These are phyloP conservation scores for Dryococelus australis DNA, from an alignment of 2,888 invertebrate species.

Conservation along the genomic window DNA sequence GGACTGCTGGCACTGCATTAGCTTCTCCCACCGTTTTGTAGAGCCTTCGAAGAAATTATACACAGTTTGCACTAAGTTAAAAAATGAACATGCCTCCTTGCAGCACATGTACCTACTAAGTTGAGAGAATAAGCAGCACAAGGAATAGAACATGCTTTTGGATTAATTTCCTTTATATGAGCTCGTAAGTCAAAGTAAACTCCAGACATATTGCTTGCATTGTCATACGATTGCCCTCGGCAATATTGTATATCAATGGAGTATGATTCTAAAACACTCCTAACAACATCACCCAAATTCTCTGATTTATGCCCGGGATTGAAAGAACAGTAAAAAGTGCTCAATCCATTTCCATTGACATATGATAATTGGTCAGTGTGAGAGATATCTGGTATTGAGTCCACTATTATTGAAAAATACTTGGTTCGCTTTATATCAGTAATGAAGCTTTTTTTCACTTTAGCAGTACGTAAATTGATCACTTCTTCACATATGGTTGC, in stretches of 20 bases:
- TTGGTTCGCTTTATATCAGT: neutral
- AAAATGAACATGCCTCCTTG: too few relatives aligned
- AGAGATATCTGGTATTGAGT: too few relatives aligned
- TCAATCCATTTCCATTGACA: conserved; percentile 11
- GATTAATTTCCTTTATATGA: too few relatives aligned
- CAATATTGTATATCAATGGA: neutral
- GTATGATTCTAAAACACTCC: neutral
- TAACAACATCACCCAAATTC: neutral
- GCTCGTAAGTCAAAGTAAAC: too few relatives aligned
- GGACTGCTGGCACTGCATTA: neutral
- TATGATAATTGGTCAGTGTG: too few relatives aligned
- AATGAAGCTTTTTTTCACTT: too few relatives aligned
- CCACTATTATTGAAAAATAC: conserved; percentile 27
- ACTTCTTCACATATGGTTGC: too few relatives aligned
- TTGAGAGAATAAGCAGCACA: conserved; percentile 18
- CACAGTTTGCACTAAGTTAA: too few relatives aligned
- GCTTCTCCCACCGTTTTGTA: too few relatives aligned
- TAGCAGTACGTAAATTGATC: neutral
- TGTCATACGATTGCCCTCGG: neutral
- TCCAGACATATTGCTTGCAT: too few relatives aligned
- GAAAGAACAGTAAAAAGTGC: neutral
- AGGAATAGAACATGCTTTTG: neutral
- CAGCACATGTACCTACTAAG: conserved; percentile 5
- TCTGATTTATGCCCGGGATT: conserved; percentile 21
- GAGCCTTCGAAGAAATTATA: too few relatives aligned